phyloP scores from a whole-genome alignment of 1,140 invertebrate genomes.

The Drosophila baimaii region DNA sequence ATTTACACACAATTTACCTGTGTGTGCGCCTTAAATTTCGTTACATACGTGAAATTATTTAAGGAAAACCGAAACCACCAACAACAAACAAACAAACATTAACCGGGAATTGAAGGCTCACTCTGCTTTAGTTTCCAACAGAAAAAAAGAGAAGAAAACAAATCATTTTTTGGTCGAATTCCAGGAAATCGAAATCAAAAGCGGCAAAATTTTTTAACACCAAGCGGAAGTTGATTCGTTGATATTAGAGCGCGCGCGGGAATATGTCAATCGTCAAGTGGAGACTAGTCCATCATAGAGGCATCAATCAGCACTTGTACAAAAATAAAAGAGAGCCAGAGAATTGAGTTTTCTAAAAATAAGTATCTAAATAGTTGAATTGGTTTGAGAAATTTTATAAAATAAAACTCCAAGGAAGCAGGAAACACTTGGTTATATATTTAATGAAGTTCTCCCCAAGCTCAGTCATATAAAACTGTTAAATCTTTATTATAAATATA shows the following conservation, averaged over 20 bases:
- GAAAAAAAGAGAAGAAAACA: conserved; percentile 43
- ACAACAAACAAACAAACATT: conserved; percentile 75
- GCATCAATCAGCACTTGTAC: conserved; percentile 56
- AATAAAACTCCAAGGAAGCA: neutral
- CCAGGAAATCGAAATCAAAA: conserved; percentile 78
- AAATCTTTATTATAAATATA: conserved; percentile 10
- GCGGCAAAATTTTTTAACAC: conserved; percentile 56
- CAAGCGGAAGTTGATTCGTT: conserved; percentile 63
- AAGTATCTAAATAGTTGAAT: too few species aligned
- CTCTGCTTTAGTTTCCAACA: conserved; percentile 37
- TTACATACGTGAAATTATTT: conserved; percentile 73
- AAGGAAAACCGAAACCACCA: conserved; percentile 63
- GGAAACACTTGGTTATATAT: neutral
- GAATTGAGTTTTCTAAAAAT: neutral
- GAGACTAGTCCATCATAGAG: conserved; percentile 65
- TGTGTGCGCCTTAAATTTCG: conserved; percentile 50
- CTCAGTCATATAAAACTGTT: too few species aligned
- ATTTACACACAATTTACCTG: conserved; percentile 75
- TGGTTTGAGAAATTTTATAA: too few species aligned
- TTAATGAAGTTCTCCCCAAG: neutral
- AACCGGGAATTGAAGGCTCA: conserved; percentile 66
- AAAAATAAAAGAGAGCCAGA: neutral
- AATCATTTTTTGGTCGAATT: conserved; percentile 68
- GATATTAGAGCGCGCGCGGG: conserved; percentile 27
- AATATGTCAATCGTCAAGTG: conserved; percentile 60